phyloP scores from a whole-genome alignment of 2,888 invertebrate species.

The Archaeoteleia sp. region DNA sequence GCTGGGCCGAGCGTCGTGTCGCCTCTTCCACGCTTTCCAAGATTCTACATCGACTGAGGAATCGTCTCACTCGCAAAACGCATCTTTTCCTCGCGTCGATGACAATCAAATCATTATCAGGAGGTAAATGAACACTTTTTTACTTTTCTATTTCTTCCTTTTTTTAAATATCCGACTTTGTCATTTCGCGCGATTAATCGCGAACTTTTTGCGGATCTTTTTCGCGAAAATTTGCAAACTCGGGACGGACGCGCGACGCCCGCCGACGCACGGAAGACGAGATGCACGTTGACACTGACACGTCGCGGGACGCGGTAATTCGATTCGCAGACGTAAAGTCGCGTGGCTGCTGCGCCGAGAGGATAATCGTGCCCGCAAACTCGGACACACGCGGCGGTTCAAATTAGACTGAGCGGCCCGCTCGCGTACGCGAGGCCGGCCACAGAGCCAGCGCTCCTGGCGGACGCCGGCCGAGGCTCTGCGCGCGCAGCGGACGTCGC shows the following conservation, averaged over 20 bases:
- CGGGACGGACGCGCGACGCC: neutral
- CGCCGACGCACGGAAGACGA: neutral
- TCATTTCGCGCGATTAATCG: no score
- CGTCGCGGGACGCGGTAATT: slow-evolving; percentile 28
- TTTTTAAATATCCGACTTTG: no score
- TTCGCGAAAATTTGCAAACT: neutral
- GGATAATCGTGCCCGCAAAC: slow-evolving; percentile 66
- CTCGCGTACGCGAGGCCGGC: slow-evolving; percentile 72
- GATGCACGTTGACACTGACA: slow-evolving; percentile 23
- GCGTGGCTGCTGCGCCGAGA: slow-evolving; percentile 54
- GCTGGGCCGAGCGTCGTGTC: slow-evolving; percentile 1
- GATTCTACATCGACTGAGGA: neutral
- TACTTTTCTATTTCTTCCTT: no score
- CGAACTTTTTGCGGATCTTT: no score
- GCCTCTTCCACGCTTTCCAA: slow-evolving; percentile 12
- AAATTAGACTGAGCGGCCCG: slow-evolving; percentile 75
- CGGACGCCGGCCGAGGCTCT: slow-evolving; percentile 72
- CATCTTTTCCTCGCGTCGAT: no score
- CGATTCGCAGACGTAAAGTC: slow-evolving; percentile 23
- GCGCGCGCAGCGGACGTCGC: slow-evolving; percentile 68
- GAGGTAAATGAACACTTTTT: no score
- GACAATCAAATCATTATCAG: no score
- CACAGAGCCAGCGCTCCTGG: slow-evolving; percentile 72
- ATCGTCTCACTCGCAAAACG: no score
- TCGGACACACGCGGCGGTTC: slow-evolving; percentile 75